Base-by-base conservation (phyloP, 2,888 invertebrate species). In the Troilus luridus region DNA sequence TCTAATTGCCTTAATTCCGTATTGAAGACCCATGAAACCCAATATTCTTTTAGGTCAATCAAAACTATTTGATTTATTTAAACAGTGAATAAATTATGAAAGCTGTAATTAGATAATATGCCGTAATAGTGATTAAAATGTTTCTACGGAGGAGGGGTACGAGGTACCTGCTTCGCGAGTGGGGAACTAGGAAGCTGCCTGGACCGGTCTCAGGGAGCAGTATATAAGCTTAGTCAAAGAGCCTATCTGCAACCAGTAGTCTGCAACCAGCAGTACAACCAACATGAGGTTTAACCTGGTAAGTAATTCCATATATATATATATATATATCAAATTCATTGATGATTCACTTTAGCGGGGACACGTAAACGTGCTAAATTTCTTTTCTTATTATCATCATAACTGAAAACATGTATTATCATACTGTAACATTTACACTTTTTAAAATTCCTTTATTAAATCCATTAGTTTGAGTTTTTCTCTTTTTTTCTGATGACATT, bases 161-260 rank as follows among this genome's bases (percentile, higher is more conserved):
- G 5, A 24, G 81, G 56, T 85, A 85, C 85, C n/a, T 85, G 85
- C 85, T 85, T 56, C 7, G 56, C 85, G 85, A 56, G 85, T 85
- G 85, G 85, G 85, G 85, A 54, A 85, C n/a, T 56, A 85, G 85
- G 85, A 85, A 85, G 85, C 85, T 85, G 85, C 54, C 19, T 77
- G 56, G 85, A 85, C 85, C 85, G 85, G 85, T 85, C 85, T 85
- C 56, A 6, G 17, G 0, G 85, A 58, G 56, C 21, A 58, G 85
- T 85, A 85, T 85, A 85, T 85, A 85, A 56, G 56, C 85, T 85
- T n/a, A 56, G 56, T 54, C 85, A 12, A 77, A 41, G 85, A 21
- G 12, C 12, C n/a, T 21, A 54, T 85, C 85, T 12, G 56, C 85
- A 85, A 56, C 85, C 85, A 85, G 56, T 85, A 21, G 5, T 58